Evolutionary conservation across 2,888 invertebrate genomes (phyloP).

Genomic region (Timema cristinae): DNA sequence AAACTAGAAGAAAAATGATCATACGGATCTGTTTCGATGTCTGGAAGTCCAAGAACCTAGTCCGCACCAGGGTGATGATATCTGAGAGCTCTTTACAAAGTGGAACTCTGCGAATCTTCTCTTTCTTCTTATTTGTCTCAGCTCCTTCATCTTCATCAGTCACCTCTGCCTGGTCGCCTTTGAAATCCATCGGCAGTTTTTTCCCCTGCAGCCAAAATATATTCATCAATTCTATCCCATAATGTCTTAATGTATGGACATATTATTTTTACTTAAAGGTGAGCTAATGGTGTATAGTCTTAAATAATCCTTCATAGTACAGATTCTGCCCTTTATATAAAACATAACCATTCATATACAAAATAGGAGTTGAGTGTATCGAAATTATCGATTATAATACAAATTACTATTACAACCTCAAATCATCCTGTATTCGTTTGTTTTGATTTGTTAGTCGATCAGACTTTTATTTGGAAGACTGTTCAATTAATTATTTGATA

Average conservation of each 20-base stretch:
- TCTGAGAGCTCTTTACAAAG: conserved; percentile 49
- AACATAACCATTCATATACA: background rate
- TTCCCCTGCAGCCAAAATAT: conserved; percentile 40
- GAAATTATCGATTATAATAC: too few relatives aligned
- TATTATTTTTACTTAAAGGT: too few relatives aligned
- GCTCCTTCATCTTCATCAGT: conserved; percentile 53
- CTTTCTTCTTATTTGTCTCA: conserved; percentile 35
- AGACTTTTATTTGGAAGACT: too few relatives aligned
- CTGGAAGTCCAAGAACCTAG: conserved; percentile 37
- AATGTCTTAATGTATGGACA: too few relatives aligned
- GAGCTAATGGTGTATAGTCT: too few relatives aligned
- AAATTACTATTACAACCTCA: too few relatives aligned
- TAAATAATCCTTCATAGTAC: too few relatives aligned
- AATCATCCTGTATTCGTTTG: too few relatives aligned
- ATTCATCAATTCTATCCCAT: too few relatives aligned
- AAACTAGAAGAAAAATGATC: conserved; percentile 22
- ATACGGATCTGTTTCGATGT: conserved; percentile 34
- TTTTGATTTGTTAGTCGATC: too few relatives aligned
- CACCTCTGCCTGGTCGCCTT: conserved; percentile 46
- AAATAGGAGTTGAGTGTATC: too few relatives aligned
- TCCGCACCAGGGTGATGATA: conserved; percentile 44
- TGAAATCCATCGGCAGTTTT: conserved; percentile 41
- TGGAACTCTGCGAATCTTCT: conserved; percentile 34
- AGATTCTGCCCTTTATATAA: background rate
- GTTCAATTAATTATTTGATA: too few relatives aligned